Evolutionary conservation across 2,113 vertebrate species (phyloP).

Genomic region (Tachycineta bicolor): DNA sequence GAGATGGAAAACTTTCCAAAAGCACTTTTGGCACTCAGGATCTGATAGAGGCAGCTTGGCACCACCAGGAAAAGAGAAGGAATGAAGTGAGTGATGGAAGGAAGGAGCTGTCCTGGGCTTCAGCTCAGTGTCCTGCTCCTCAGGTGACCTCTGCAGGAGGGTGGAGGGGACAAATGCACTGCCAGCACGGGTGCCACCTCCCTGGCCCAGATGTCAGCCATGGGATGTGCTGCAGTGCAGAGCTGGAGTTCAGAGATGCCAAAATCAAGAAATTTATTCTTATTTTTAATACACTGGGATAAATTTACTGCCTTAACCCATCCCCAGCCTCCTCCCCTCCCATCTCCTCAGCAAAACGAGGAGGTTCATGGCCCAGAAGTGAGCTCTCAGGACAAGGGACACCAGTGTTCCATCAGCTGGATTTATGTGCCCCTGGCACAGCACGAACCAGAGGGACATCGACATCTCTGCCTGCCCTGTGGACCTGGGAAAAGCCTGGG

Average conservation of each 20-base stretch:
- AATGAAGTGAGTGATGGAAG: neutral
- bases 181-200: accelerated
- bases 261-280: neutral
- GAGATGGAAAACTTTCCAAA: neutral
- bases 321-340: neutral
- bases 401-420: neutral
- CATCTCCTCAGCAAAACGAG: neutral
- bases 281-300: neutral
- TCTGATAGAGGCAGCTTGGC: neutral
- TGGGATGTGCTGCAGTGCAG: neutral
- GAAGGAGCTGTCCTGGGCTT: neutral
- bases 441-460: accelerated
- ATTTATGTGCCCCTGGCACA: neutral
- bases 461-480: neutral
- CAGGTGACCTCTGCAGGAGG: neutral
- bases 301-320: neutral
- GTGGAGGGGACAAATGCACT: neutral
- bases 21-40: neutral
- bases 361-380: neutral
- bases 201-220: neutral
- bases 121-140: neutral
- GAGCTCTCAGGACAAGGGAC: neutral
- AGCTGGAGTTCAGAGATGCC: neutral
- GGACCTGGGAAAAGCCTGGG: neutral
- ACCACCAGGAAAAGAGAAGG: accelerated